Percentiles rank a stretch among this genome's conserved stretches.
These are phyloP conservation scores for Tyrannus savana DNA, from an alignment of 2,113 vertebrate species.

Conservation along the genomic window DNA sequence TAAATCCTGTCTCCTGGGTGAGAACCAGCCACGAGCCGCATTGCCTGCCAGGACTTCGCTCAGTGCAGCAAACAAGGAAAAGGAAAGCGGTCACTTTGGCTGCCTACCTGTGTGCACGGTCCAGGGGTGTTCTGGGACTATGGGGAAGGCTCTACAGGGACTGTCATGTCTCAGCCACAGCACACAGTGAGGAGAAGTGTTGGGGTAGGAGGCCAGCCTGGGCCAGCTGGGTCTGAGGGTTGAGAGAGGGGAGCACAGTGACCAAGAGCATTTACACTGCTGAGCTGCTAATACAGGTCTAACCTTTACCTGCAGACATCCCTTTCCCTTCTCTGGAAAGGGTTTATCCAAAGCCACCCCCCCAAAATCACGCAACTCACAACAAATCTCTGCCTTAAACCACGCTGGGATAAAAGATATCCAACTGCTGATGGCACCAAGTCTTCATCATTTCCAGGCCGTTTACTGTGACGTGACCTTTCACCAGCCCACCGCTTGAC, in stretches of 20 bases:
- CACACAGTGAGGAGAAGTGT: accelerated
- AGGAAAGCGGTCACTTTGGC: accelerated
- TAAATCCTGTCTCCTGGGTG: neutral
- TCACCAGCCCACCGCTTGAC: neutral
- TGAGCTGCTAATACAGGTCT: neutral
- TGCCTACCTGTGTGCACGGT: neutral
- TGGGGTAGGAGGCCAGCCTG: neutral
- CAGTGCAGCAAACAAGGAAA: accelerated
- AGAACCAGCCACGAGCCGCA: accelerated
- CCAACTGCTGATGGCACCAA: neutral
- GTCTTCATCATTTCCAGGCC: neutral
- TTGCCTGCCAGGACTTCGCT: accelerated
- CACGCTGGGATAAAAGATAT: accelerated
- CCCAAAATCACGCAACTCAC: accelerated
- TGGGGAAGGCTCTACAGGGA: accelerated
- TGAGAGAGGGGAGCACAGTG: neutral
- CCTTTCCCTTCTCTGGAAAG: neutral
- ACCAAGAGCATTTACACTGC: neutral
- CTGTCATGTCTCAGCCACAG: accelerated
- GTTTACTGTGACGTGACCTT: neutral
- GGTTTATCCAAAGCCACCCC: neutral
- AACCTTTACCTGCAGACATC: neutral
- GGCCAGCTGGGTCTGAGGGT: neutral
- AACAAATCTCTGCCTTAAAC: neutral
- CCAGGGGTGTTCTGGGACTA: accelerated